These are phyloP conservation scores for Hoplodrina blanda DNA, from an alignment of 2,888 invertebrate species.

Conservation along the genomic window DNA sequence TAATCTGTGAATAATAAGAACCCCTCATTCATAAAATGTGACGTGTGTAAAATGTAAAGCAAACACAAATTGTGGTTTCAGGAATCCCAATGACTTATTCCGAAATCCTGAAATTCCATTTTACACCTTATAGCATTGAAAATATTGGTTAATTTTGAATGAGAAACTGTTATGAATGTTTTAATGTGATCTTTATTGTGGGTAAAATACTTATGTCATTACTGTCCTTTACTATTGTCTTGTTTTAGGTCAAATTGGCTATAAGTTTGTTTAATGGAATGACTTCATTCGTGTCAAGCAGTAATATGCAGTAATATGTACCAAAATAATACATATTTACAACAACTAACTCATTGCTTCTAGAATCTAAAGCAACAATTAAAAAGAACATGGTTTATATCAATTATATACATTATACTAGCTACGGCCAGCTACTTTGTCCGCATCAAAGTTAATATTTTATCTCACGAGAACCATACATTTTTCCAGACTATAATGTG, in stretches of 20 bases:
- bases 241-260: slow-evolving; percentile 23
- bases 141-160: not conserved
- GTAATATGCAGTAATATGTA: not conserved
- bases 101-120: not conserved
- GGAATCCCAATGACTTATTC: slow-evolving; percentile 27
- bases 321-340: too few relatives aligned
- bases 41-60: not conserved
- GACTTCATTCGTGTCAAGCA: slow-evolving; percentile 23
- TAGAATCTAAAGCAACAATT: too few relatives aligned
- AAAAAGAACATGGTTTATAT: too few relatives aligned
- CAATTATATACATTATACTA: too few relatives aligned
- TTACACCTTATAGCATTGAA: not conserved
- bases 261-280: slow-evolving; percentile 18
- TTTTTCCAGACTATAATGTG: too few relatives aligned
- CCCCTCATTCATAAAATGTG: slow-evolving; percentile 41
- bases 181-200: not conserved
- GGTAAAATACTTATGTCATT: not conserved
- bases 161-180: not conserved
- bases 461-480: too few relatives aligned
- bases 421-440: too few relatives aligned
- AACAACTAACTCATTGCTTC: too few relatives aligned
- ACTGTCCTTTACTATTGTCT: not conserved
- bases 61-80: slow-evolving; percentile 30
- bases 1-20: slow-evolving; percentile 23
- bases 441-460: too few relatives aligned